These are phyloP conservation scores for Apoda limacodes DNA, from an alignment of 2,888 invertebrate genomes.

Conservation along the genomic window DNA sequence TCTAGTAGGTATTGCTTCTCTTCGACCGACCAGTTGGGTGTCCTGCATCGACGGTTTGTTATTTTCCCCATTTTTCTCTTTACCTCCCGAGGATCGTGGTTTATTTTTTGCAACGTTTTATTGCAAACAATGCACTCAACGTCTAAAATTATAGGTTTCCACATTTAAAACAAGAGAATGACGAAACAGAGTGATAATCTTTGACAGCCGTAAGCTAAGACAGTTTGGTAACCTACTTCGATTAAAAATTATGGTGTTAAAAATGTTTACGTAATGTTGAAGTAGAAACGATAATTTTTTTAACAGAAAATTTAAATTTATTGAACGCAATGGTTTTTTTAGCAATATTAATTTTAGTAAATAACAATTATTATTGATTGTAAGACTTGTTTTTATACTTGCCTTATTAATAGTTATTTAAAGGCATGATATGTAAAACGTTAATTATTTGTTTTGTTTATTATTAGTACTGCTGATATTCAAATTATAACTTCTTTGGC, in stretches of 20 bases:
- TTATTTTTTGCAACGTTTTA: slow-evolving; percentile 63
- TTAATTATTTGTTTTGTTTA: too few species aligned
- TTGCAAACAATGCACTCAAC: slow-evolving; percentile 65
- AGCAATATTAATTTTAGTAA: too few species aligned
- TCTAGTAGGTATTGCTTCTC: slow-evolving; percentile 59
- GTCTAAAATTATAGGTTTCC: slow-evolving; percentile 58
- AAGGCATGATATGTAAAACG: too few species aligned
- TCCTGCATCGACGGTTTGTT: slow-evolving; percentile 43
- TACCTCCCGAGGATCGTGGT: slow-evolving; percentile 37
- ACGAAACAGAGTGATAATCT: slow-evolving; percentile 23
- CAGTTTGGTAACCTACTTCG: slow-evolving; percentile 28
- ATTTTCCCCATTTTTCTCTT: slow-evolving; percentile 51
- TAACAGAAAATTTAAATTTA: too few species aligned
- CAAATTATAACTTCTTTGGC: too few species aligned
- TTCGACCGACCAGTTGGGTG: slow-evolving; percentile 58
- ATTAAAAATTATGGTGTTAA: background rate
- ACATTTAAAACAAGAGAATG: slow-evolving; percentile 60
- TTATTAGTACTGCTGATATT: too few species aligned
- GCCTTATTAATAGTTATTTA: too few species aligned
- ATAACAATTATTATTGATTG: too few species aligned
- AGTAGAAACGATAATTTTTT: too few species aligned
- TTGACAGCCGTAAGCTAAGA: slow-evolving; percentile 27
- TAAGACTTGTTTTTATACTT: too few species aligned
- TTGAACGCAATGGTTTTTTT: too few species aligned
- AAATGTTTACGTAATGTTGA: background rate